A percentile compares a stretch with the other conserved stretches of the same genome.
phyloP scores from a whole-genome alignment of 2,113 vertebrate genomes.

The Cavia porcellus region DNA sequence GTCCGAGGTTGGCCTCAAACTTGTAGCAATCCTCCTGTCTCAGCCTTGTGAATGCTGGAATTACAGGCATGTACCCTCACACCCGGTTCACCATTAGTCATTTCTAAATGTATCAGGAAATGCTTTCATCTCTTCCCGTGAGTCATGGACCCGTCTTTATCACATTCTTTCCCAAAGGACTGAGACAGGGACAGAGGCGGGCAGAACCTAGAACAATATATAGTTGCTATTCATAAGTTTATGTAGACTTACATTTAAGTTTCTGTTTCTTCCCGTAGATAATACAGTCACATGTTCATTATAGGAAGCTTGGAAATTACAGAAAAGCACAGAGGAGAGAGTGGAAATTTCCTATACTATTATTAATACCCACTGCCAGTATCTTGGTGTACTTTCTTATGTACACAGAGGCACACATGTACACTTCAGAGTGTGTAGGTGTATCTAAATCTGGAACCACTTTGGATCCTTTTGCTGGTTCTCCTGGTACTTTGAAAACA shows the following conservation, averaged over 20 bases:
- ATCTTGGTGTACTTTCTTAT: neutral
- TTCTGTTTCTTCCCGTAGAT: neutral
- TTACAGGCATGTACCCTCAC: neutral
- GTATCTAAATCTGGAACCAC: neutral
- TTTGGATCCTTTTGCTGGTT: neutral
- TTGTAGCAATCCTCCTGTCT: neutral
- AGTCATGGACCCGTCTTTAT: neutral
- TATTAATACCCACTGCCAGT: neutral
- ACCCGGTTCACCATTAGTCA: neutral
- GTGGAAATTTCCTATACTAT: neutral
- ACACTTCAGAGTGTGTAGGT: neutral
- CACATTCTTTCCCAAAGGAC: neutral
- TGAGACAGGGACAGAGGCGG: neutral
- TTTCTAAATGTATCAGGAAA: neutral
- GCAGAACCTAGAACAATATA: neutral
- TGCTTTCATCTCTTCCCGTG: neutral
- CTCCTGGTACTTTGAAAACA: neutral
- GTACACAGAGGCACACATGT: neutral
- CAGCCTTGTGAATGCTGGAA: neutral
- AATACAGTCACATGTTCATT: neutral
- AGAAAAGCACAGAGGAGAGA: constrained; percentile 25
- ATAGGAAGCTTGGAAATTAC: neutral
- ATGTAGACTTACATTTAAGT: neutral
- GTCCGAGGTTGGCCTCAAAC: neutral
- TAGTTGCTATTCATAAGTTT: too few species aligned